Conservation (phyloP, 2,888 invertebrate genomes). For the Brenthis hecate region DNA sequence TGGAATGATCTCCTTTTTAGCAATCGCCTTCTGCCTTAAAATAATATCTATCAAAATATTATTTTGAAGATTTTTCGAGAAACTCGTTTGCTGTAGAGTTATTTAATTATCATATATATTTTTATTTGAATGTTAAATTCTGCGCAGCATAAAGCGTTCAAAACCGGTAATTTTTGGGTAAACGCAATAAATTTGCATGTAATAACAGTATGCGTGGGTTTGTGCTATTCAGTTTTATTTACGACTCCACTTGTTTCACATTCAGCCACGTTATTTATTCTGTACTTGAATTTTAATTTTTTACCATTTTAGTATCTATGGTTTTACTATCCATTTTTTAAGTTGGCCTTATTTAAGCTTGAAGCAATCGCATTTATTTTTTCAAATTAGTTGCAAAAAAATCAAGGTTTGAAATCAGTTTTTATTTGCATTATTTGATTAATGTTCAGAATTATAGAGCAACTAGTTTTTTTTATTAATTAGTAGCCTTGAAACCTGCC, state of each 20-base stretch:
- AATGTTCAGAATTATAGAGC: background rate
- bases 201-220: conserved; percentile 71
- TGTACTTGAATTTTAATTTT: conserved; percentile 68
- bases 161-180: conserved; percentile 67
- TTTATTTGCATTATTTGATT: background rate
- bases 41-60: conserved; percentile 7
- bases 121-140: conserved; percentile 12
- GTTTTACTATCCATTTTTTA: conserved; percentile 72
- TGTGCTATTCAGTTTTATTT: conserved; percentile 78
- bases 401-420: background rate
- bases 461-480: background rate
- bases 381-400: background rate
- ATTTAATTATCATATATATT: conserved; percentile 19
- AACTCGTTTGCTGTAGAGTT: conserved; percentile 6
- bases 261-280: conserved; percentile 73
- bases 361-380: background rate
- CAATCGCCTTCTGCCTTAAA: background rate
- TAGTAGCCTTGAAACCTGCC: conserved; percentile 8
- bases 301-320: conserved; percentile 54
- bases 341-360: conserved; percentile 45
- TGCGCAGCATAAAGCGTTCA: conserved; percentile 49
- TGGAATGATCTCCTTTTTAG: conserved; percentile 1
- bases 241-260: conserved; percentile 79
- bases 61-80: conserved; percentile 1
- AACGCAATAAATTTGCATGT: conserved; percentile 70